phyloP scores from a whole-genome alignment of 2,797 vertebrate species.

The Amniataba percoides region DNA sequence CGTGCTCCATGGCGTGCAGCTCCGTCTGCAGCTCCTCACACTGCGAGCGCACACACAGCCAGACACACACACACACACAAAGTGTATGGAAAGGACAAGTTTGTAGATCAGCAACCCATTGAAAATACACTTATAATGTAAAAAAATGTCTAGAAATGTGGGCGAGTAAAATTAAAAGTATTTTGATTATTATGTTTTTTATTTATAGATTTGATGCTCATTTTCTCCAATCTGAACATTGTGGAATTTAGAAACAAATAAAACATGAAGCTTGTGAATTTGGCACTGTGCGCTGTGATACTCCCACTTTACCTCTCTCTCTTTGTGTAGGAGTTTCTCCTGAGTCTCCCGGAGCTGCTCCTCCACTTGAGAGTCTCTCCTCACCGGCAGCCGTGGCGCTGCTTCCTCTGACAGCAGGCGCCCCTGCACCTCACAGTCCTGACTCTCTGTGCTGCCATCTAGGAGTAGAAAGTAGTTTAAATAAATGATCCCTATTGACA shows the following conservation, averaged over 20 bases:
- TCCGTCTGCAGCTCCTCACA: slow-evolving; percentile 88
- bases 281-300: not conserved
- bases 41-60: slow-evolving; percentile 77
- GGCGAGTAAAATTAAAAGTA: not conserved
- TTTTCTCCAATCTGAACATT: too few relatives aligned
- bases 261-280: not conserved
- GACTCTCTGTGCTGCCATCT: slow-evolving; percentile 65
- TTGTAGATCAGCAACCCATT: not conserved
- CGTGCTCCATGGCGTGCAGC: slow-evolving; percentile 87
- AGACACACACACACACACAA: slow-evolving; percentile 31
- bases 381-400: slow-evolving; percentile 23
- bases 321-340: slow-evolving; percentile 86
- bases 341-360: slow-evolving; percentile 84
- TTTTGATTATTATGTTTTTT: not conserved
- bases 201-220: not conserved
- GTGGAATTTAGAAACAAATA: not conserved
- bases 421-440: slow-evolving; percentile 56
- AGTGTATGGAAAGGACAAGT: not conserved
- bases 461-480: slow-evolving; percentile 17
- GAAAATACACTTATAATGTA: not conserved
- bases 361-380: slow-evolving; percentile 56
- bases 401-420: slow-evolving; percentile 38
- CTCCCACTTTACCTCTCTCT: slow-evolving; percentile 88
- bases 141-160: not conserved
- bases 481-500: not conserved